Evolutionary conservation across 2,888 invertebrate species (phyloP).

Genomic region (Mesodorylaimus sp.): DNA sequence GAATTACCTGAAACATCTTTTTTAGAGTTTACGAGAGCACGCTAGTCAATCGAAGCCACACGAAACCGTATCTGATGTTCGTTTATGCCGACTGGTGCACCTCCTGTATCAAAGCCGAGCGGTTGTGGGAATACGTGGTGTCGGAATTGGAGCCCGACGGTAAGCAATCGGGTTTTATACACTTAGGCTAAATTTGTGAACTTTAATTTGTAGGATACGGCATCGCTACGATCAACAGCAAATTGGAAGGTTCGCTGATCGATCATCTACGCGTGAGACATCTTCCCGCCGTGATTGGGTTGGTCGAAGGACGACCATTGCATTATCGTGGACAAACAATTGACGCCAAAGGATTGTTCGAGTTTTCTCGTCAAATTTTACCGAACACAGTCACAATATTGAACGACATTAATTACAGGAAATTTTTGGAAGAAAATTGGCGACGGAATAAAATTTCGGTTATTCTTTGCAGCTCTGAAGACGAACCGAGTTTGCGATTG

Average conservation of each 20-base stretch:
- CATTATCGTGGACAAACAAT: constrained; percentile 13
- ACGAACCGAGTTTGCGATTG: too few relatives aligned
- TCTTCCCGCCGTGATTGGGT: constrained; percentile 32
- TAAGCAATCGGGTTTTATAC: constrained; percentile 14
- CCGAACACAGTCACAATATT: constrained; percentile 16
- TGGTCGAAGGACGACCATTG: constrained; percentile 32
- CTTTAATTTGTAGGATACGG: constrained; percentile 30
- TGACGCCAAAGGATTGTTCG: constrained; percentile 24
- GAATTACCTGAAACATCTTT: too few relatives aligned
- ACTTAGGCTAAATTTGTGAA: background rate
- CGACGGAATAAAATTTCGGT: background rate
- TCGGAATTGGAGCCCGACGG: constrained; percentile 34
- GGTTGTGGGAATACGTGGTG: constrained; percentile 31
- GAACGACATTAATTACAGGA: background rate
- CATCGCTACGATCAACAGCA: constrained; percentile 33
- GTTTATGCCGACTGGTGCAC: constrained; percentile 35
- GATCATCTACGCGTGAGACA: constrained; percentile 29
- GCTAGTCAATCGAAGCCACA: constrained; percentile 27
- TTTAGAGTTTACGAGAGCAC: constrained; percentile 28
- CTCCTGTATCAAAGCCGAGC: constrained; percentile 33
- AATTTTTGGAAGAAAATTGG: background rate
- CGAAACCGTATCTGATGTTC: constrained; percentile 34
- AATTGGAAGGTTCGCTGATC: constrained; percentile 29
- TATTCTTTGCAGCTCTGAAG: background rate
- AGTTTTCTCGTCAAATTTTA: constrained; percentile 30